phyloP scores from a whole-genome alignment of 2,113 vertebrate species.

The Desmodus rotundus region DNA sequence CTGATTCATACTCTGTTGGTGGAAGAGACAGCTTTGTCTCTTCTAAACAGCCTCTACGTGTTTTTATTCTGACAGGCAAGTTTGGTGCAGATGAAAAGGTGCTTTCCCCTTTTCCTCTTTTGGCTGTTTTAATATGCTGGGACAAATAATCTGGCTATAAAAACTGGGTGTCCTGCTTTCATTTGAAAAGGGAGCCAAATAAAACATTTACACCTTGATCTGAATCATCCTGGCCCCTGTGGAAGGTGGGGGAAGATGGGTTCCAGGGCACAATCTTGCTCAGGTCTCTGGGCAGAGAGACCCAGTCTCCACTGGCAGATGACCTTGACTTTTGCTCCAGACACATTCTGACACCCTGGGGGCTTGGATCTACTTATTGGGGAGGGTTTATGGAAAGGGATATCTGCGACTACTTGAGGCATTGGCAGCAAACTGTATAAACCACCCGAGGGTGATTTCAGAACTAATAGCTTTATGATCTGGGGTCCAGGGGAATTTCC shows the following conservation, averaged over 20 bases:
- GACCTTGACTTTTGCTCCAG: neutral
- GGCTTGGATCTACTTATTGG: neutral
- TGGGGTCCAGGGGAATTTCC: neutral
- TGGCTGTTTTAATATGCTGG: neutral
- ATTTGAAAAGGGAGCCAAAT: constrained; percentile 8
- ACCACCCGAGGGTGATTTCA: neutral
- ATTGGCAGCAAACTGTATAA: neutral
- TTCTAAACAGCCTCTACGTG: neutral
- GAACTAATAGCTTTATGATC: neutral
- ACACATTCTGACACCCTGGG: too few relatives aligned
- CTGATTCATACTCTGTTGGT: neutral
- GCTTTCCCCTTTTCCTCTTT: constrained; percentile 36
- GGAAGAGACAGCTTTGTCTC: neutral
- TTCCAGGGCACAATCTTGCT: neutral
- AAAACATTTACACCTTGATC: neutral
- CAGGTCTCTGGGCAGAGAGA: neutral
- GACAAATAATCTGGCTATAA: neutral
- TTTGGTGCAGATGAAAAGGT: constrained; percentile 15
- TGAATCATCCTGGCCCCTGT: neutral
- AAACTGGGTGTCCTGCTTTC: constrained; percentile 23
- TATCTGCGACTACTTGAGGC: neutral
- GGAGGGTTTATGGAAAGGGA: neutral
- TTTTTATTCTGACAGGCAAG: neutral
- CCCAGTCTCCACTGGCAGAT: neutral
- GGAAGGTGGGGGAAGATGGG: neutral